A percentile compares a stretch with the other conserved stretches of the same genome.
These are phyloP conservation scores for Meliscaeva auricollis DNA, from an alignment of 2,888 invertebrate genomes.

Conservation along the genomic window DNA sequence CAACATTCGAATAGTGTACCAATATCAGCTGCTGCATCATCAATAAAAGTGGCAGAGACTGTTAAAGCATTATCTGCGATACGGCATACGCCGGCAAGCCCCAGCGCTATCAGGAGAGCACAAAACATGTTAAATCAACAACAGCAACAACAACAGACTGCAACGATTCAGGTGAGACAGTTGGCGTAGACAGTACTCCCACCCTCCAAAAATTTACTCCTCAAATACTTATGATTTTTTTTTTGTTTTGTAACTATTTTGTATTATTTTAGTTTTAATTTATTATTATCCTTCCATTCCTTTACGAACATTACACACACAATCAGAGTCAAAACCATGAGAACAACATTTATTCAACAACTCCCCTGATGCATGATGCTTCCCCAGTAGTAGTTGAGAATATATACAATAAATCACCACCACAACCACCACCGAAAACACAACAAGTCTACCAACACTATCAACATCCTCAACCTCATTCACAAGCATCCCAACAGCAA, in stretches of 20 bases:
- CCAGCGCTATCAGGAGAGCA: constrained; percentile 88
- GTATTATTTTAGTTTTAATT: constrained; percentile 64
- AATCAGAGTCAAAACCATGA: constrained; percentile 71
- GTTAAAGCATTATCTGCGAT: constrained; percentile 93
- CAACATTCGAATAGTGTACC: constrained; percentile 75
- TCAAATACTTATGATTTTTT: constrained; percentile 34
- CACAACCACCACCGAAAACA: constrained; percentile 71
- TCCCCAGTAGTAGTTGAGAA: constrained; percentile 67
- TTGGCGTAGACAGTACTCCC: constrained; percentile 18
- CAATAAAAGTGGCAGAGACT: constrained; percentile 92
- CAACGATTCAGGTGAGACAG: constrained; percentile 82
- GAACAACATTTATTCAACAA: constrained; percentile 74
- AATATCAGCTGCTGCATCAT: constrained; percentile 80
- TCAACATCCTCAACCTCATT: constrained; percentile 67
- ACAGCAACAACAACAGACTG: constrained; percentile 73
- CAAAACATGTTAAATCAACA: constrained; percentile 78
- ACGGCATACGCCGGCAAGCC: constrained; percentile 94
- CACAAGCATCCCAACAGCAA: constrained; percentile 74
- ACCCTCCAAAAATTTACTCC: background rate
- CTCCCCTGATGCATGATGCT: constrained; percentile 73
- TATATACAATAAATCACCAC: constrained; percentile 68
- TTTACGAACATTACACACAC: constrained; percentile 13
- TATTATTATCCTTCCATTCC: constrained; percentile 56
- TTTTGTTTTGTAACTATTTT: no score
- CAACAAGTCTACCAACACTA: constrained; percentile 71